Conservation (phyloP, 2,113 vertebrate species). For the Sitta europaea region DNA sequence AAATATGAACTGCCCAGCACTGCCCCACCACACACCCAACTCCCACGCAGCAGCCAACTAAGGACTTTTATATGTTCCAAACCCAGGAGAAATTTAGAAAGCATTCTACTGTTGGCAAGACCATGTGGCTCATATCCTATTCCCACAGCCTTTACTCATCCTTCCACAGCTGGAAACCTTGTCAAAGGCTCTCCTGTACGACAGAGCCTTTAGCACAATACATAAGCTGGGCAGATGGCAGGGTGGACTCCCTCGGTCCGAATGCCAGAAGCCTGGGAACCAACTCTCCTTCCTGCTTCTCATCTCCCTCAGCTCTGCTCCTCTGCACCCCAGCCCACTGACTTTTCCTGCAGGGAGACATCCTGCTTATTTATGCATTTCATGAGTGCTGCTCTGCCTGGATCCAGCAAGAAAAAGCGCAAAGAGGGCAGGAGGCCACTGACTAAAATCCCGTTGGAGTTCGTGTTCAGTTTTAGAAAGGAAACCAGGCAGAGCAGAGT, state of each 20-base stretch:
- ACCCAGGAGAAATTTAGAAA: slow-evolving; percentile 44
- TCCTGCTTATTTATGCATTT: slow-evolving; percentile 52
- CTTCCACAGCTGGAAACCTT: slow-evolving; percentile 65
- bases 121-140: slow-evolving; percentile 31
- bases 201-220: slow-evolving; percentile 46
- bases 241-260: slow-evolving; percentile 9
- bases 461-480: not conserved
- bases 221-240: slow-evolving; percentile 58
- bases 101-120: slow-evolving; percentile 40
- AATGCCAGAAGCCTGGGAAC: slow-evolving; percentile 68
- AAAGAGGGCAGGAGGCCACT: not conserved
- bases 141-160: slow-evolving; percentile 67
- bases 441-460: not conserved
- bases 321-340: slow-evolving; percentile 21
- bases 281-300: slow-evolving; percentile 64
- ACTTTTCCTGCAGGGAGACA: slow-evolving; percentile 53
- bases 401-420: not conserved
- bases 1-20: slow-evolving; percentile 12
- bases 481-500: not conserved
- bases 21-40: not conserved
- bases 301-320: slow-evolving; percentile 15
- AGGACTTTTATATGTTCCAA: slow-evolving; percentile 4
- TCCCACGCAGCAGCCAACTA: not conserved
- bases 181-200: slow-evolving; percentile 28
- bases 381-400: not conserved